Evolutionary conservation across 2,113 vertebrate species (phyloP), one percentile per base, ranked within the genome.

Genomic region (Paradoxurus hermaphroditus): DNA sequence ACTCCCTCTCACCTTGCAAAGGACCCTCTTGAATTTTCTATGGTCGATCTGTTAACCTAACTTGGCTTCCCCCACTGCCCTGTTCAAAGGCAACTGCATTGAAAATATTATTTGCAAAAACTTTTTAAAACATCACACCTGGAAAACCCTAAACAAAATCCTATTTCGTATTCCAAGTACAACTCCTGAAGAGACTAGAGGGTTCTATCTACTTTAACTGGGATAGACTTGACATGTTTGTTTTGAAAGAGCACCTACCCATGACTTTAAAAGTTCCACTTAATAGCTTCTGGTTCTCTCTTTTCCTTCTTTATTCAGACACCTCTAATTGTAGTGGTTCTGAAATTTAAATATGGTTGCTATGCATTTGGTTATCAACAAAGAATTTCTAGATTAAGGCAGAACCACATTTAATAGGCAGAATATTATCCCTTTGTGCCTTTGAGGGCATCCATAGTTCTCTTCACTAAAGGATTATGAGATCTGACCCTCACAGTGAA

Each of bases 241-340:
- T 83, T 98, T 98, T 98, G 98, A 98, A 98, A 98, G 78, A 94
- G 93, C 91, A 87, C 49, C 49, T 97, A 93, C 77, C 93, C 96
- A 91, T 81, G 83, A 97, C 91, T 95, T 91, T 94, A n/a, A 98
- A 97, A 97, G 96, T n/a, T 90, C 97, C 93, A 39, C 85, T 98
- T 97, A 97, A 90, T 86, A 96, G 79, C 27, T 89, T 85, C 63
- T 12, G 72, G 70, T 13, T 68, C 39, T 27, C 46, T 94, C 53
- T 68, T 67, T 81, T 41, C 39, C 49, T 77, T 86, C 62, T 91
- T 96, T 84, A 92, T 96, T 98, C 81, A 73, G 75, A 88, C 78
- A 94, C 94, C 91, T 86, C 96, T 88, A 93, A 89, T 39, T 78
- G 90, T 44, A 46, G 93, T 75, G 83, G 83, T 39, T 97, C 94